Conservation (phyloP, 2,113 vertebrate species). For the Etheostoma cragini region DNA sequence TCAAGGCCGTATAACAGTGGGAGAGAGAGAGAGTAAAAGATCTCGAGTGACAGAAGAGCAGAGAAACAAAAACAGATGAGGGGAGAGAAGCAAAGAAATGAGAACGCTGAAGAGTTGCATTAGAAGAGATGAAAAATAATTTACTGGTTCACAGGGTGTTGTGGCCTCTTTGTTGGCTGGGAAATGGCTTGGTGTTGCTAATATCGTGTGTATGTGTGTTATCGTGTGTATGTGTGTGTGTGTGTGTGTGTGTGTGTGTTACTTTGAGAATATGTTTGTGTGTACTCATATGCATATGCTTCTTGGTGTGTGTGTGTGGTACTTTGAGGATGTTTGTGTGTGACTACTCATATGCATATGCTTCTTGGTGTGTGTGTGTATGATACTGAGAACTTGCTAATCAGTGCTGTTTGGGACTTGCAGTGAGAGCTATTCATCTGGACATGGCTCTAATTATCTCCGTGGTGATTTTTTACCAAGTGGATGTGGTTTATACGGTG, state of each 20-base stretch:
- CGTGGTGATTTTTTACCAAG: constrained; percentile 52
- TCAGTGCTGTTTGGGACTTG: constrained; percentile 40
- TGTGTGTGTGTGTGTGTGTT: too few relatives aligned
- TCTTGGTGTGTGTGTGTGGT: constrained; percentile 8
- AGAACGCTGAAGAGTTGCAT: constrained; percentile 54
- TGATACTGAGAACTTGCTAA: constrained; percentile 28
- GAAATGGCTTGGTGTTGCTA: constrained; percentile 23
- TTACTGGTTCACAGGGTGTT: constrained; percentile 55
- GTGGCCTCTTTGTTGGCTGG: constrained; percentile 14
- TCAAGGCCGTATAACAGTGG: background rate
- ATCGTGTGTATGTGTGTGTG: too few relatives aligned
- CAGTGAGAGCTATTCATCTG: constrained; percentile 45
- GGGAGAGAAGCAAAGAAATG: constrained; percentile 34
- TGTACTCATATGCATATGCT: constrained; percentile 25
- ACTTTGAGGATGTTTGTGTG: background rate
- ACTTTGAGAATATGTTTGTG: constrained; percentile 3
- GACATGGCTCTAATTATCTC: constrained; percentile 63
- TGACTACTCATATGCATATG: constrained; percentile 20
- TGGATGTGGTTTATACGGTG: constrained; percentile 13
- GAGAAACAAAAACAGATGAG: constrained; percentile 43
- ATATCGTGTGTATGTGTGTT: constrained; percentile 5
- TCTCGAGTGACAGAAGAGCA: constrained; percentile 24
- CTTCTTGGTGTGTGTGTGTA: background rate
- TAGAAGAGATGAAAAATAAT: constrained; percentile 57
- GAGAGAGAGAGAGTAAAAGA: background rate